These are phyloP conservation scores for Rhogogaster chlorosoma DNA, from an alignment of 2,888 invertebrate genomes.

Conservation along the genomic window DNA sequence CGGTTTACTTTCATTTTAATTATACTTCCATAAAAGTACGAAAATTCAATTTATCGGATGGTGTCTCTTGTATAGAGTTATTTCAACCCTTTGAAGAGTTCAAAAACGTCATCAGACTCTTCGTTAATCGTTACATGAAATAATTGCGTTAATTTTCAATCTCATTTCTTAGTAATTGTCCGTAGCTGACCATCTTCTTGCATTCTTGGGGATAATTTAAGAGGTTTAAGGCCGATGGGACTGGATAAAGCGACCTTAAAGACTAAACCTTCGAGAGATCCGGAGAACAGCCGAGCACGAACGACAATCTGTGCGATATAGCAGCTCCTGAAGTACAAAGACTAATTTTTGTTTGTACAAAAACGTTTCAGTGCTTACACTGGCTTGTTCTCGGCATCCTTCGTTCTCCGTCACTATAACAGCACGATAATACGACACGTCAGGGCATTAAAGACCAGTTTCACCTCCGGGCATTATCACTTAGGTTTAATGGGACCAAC, in stretches of 20 bases:
- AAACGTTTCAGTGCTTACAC: background rate
- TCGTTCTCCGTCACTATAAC: conserved; percentile 1
- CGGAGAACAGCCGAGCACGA: background rate
- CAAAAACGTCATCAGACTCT: background rate
- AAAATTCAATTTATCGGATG: background rate
- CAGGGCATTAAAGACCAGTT: background rate
- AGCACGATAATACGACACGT: conserved; percentile 4
- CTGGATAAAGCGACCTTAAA: background rate
- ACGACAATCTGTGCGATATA: background rate
- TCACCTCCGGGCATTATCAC: conserved; percentile 10
- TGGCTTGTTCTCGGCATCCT: background rate
- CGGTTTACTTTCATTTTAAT: background rate
- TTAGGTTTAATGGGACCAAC: background rate
- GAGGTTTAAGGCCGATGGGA: background rate
- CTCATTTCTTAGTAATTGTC: background rate
- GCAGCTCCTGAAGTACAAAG: background rate
- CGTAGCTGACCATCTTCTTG: background rate
- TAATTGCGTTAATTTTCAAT: background rate
- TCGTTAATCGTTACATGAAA: background rate
- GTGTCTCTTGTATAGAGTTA: background rate
- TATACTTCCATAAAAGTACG: background rate
- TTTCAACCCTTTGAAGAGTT: background rate
- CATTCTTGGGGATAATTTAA: background rate
- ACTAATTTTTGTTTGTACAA: background rate
- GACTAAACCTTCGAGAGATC: background rate